Conservation (phyloP, 1,140 invertebrate species). For the Diprion similis region DNA sequence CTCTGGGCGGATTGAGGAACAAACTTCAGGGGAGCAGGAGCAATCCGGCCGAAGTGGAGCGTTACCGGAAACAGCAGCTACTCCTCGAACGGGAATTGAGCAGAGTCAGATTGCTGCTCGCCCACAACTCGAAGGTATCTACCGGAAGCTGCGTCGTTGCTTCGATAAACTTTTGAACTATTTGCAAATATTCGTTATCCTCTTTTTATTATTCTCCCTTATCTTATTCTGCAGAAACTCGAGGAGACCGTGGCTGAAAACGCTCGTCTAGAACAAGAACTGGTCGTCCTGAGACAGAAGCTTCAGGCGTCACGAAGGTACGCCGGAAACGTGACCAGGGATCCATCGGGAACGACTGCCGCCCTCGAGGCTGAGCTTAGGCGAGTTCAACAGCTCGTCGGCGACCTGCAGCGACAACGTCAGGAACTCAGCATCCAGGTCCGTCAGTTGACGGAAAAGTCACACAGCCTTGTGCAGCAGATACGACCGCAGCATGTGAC, state of each 20-base stretch:
- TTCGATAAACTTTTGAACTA: too few species aligned
- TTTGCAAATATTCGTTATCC: too few species aligned
- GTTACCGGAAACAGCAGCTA: conserved; percentile 74
- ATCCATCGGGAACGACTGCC: conserved; percentile 65
- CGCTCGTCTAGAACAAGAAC: conserved; percentile 84
- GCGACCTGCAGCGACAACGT: conserved; percentile 82
- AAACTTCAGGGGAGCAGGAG: conserved; percentile 69
- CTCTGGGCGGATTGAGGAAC: conserved; percentile 71
- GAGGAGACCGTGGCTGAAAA: conserved; percentile 91
- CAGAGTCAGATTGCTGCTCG: conserved; percentile 81
- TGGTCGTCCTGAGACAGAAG: conserved; percentile 84
- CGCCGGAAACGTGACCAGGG: conserved; percentile 45
- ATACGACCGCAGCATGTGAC: conserved; percentile 59
- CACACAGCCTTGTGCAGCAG: conserved; percentile 65
- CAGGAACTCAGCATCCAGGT: conserved; percentile 84
- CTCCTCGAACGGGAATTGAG: conserved; percentile 83
- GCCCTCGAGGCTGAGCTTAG: conserved; percentile 81
- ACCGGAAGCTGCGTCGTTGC: not conserved
- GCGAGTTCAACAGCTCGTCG: conserved; percentile 82
- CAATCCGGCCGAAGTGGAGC: conserved; percentile 72
- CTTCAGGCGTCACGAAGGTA: conserved; percentile 71
- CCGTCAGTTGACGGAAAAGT: conserved; percentile 79
- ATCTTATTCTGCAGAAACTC: conserved; percentile 70
- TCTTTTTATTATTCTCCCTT: not conserved
- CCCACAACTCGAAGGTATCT: conserved; percentile 87